Percentiles rank a stretch among this genome's conserved stretches.
phyloP scores from a whole-genome alignment of 2,113 vertebrate species.

The Herpailurus yagouaroundi region DNA sequence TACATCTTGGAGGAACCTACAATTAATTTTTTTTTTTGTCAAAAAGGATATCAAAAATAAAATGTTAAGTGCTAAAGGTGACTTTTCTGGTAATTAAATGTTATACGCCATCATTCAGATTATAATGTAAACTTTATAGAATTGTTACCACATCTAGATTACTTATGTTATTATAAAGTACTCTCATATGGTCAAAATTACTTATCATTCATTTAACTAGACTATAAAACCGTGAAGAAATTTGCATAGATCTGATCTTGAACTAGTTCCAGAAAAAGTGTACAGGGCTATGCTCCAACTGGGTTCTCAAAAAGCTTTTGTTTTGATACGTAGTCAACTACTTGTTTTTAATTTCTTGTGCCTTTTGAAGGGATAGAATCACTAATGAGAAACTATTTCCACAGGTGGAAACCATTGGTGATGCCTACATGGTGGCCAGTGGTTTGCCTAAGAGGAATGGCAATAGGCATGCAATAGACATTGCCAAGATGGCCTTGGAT shows the following conservation, averaged over 20 bases:
- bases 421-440: constrained; percentile 98
- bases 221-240: neutral
- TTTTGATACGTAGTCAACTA: neutral
- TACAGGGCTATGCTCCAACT: neutral
- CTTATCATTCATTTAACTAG: constrained; percentile 7
- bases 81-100: neutral
- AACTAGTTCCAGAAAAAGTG: neutral
- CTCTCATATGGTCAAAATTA: neutral
- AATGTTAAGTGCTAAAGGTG: neutral
- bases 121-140: constrained; percentile 30
- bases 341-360: neutral
- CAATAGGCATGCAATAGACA: constrained; percentile 95
- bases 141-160: neutral
- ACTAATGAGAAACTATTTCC: constrained; percentile 60
- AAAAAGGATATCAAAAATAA: constrained; percentile 8
- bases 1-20: neutral
- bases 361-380: neutral
- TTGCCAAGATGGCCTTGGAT: constrained; percentile 97
- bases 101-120: neutral
- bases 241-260: neutral
- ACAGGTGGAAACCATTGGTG: constrained; percentile 98
- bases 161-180: constrained; percentile 9
- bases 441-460: constrained; percentile 96
- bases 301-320: neutral
- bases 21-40: neutral